Percentiles rank a stretch among this genome's conserved stretches.
Conservation (phyloP, 2,888 invertebrate genomes). For the Drosophila mulleri region DNA sequence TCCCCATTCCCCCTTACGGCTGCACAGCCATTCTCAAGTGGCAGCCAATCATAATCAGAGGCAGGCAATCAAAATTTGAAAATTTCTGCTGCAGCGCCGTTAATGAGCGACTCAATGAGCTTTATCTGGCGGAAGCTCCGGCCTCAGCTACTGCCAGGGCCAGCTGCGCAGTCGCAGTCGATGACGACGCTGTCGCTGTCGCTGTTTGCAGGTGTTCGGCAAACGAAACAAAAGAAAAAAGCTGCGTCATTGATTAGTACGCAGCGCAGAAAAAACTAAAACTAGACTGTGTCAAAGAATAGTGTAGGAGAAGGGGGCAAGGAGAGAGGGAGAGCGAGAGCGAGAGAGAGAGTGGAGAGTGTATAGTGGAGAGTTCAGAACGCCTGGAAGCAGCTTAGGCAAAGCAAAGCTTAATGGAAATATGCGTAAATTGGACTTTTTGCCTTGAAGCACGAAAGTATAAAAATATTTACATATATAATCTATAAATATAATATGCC, state of each 20-base stretch:
- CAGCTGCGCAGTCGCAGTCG: slow-evolving; percentile 54
- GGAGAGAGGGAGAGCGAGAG: background rate
- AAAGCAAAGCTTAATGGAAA: slow-evolving; percentile 12
- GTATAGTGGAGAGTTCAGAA: background rate
- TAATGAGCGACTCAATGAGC: slow-evolving; percentile 64
- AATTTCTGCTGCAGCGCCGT: slow-evolving; percentile 47
- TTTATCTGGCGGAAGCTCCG: slow-evolving; percentile 61
- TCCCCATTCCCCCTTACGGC: background rate
- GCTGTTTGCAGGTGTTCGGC: slow-evolving; percentile 65
- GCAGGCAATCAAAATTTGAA: slow-evolving; percentile 63
- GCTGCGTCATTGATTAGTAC: slow-evolving; percentile 77
- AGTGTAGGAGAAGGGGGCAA: background rate
- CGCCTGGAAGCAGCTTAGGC: background rate
- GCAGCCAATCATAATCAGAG: slow-evolving; percentile 60
- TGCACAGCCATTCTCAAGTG: slow-evolving; percentile 2
- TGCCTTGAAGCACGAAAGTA: background rate
- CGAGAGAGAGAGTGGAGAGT: background rate
- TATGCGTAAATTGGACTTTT: slow-evolving; percentile 2
- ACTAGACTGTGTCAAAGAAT: slow-evolving; percentile 41
- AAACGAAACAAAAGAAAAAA: slow-evolving; percentile 34
- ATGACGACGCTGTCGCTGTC: background rate
- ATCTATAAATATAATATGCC: slow-evolving; percentile 19
- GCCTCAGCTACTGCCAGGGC: slow-evolving; percentile 44
- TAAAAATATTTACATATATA: background rate
- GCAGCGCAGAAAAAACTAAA: slow-evolving; percentile 51